Percentiles rank a stretch among this genome's conserved stretches.
phyloP scores from a whole-genome alignment of 2,113 vertebrate genomes.

The Conger conger region DNA sequence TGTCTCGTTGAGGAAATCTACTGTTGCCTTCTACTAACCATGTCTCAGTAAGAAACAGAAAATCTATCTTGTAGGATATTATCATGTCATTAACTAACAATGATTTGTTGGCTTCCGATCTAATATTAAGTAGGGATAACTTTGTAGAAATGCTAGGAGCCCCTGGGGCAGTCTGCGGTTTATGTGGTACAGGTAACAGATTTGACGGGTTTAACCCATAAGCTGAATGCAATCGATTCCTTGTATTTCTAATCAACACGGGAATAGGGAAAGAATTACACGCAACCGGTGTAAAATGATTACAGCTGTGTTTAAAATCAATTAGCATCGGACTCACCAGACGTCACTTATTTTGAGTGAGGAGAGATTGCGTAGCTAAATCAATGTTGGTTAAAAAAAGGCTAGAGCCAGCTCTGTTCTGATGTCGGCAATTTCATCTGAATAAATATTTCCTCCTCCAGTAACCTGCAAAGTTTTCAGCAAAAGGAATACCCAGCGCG shows the following conservation, averaged over 20 bases:
- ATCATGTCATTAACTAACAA: conserved; percentile 17
- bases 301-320: no score
- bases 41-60: conserved; percentile 27
- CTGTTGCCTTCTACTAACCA: not conserved
- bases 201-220: not conserved
- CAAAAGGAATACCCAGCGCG: no score
- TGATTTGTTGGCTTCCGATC: not conserved
- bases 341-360: no score
- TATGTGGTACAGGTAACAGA: not conserved
- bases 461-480: no score
- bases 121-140: conserved; percentile 14
- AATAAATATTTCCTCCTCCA: no score
- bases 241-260: not conserved
- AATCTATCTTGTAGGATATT: conserved; percentile 9
- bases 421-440: no score
- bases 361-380: no score
- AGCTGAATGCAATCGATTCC: not conserved
- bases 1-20: not conserved
- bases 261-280: not conserved
- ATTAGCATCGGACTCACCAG: no score
- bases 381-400: no score
- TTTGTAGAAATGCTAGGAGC: not conserved
- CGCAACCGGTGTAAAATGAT: no score
- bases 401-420: no score
- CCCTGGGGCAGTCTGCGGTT: not conserved